Evolutionary conservation across 2,888 invertebrate species (phyloP).

Genomic region (Silvanus unidentatus): DNA sequence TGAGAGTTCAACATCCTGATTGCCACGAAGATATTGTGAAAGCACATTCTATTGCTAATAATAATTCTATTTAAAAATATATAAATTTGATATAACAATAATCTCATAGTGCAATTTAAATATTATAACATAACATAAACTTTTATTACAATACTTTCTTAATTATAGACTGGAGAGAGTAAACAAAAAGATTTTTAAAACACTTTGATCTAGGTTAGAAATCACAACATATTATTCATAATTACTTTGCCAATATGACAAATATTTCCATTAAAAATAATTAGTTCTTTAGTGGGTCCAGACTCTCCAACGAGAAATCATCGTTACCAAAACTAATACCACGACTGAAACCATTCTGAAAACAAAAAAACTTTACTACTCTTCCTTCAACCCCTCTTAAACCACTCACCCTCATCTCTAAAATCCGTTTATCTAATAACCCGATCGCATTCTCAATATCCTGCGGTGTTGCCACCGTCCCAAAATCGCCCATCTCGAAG

Average conservation of each 20-base stretch:
- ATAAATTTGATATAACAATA: constrained; percentile 28
- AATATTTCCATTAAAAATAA: constrained; percentile 21
- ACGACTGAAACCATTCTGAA: constrained; percentile 83
- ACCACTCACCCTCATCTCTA: constrained; percentile 76
- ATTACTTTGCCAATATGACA: constrained; percentile 31
- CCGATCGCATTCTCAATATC: constrained; percentile 71
- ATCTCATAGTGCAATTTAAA: constrained; percentile 23
- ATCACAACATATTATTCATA: constrained; percentile 23
- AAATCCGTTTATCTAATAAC: constrained; percentile 71
- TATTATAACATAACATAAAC: constrained; percentile 14
- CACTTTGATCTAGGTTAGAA: constrained; percentile 25
- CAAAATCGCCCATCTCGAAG: constrained; percentile 78
- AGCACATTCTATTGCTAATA: constrained; percentile 20
- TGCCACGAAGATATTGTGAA: too few relatives aligned
- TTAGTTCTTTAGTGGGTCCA: constrained; percentile 82
- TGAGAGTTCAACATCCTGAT: too few relatives aligned
- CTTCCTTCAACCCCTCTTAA: constrained; percentile 76
- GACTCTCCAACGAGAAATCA: constrained; percentile 89
- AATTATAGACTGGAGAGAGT: background rate
- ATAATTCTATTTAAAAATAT: constrained; percentile 26
- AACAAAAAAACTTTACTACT: constrained; percentile 55
- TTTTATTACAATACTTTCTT: constrained; percentile 19
- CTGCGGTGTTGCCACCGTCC: constrained; percentile 49
- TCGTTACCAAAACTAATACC: constrained; percentile 85
- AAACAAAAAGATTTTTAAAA: constrained; percentile 4